Evolutionary conservation across 1,140 invertebrate genomes (phyloP), one percentile per base, ranked within the genome.

Genomic region (Metaphire vulgaris): DNA sequence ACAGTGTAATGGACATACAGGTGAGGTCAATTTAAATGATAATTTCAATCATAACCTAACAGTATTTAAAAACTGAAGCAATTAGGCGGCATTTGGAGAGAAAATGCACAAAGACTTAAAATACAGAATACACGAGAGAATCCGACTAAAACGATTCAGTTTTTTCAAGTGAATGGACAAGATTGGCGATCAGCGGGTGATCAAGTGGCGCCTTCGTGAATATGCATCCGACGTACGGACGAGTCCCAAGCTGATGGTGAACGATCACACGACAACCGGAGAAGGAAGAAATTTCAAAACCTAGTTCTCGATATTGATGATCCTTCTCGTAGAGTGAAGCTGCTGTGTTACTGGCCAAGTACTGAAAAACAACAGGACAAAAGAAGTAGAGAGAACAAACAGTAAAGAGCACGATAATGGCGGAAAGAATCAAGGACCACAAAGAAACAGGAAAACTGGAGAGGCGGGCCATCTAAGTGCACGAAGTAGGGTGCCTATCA

Each of bases 201-300:
- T 85, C 81, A 12, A 84, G 69, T 0, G 86, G 83, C 1, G 87
- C 87, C 76, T 84, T 83, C 0, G 87, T 88, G 77, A 88, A 87
- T 34, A 88, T 78, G 75, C 83, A 85, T 70, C 90, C 90, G 26
- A 90, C 87, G 81, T 89, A 91, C 16, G 87, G 83, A 79, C 89
- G 85, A 26, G 89, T 88, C 14, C 89, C 89, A 89, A 89, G 90
- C 28, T 83, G 33, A 31, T 85, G 82, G 80, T 91, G 84, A 0
- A 86, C 83, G 76, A 93, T 91, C 0, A 93, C 89, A 84, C 91
- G 91, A 82, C 93, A 94, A 80, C 91, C 90, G n/a, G 91, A 92
- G 26, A 90, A 87, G 81, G 90, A 89, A 65, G 91, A 88, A 76
- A 94, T 89, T 71, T 89, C 88, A 86, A 94, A 93, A 72, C 92